A percentile compares a stretch with the other conserved stretches of the same genome.
Evolutionary conservation across 2,797 vertebrate genomes (phyloP).

Genomic region (Pangasius mekongensis): DNA sequence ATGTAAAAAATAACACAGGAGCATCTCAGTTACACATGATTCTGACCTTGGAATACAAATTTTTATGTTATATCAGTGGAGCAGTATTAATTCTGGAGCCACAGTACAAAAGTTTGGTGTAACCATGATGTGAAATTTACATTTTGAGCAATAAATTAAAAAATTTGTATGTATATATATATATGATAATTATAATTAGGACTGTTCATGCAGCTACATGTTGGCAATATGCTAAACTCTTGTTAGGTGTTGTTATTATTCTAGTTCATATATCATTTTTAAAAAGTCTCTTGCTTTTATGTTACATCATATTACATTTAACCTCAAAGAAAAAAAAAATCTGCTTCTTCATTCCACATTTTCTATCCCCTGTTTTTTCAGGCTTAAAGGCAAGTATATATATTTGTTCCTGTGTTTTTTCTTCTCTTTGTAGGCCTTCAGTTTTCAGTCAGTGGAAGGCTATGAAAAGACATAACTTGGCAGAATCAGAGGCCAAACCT

Average conservation of each 20-base stretch:
- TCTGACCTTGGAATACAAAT: background rate
- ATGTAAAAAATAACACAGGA: too few species aligned
- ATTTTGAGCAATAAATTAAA: too few species aligned
- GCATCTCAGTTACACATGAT: background rate
- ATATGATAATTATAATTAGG: background rate
- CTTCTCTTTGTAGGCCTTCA: background rate
- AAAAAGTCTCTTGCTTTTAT: background rate
- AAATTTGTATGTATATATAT: too few species aligned
- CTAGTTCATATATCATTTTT: background rate
- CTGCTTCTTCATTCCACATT: background rate
- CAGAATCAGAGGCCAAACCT: conserved; percentile 22
- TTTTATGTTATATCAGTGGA: background rate
- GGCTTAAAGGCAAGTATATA: background rate
- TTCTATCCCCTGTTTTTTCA: background rate
- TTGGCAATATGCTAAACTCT: background rate
- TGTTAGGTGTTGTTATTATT: background rate
- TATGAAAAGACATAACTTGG: conserved; percentile 23
- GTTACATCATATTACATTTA: background rate
- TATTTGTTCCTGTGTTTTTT: background rate
- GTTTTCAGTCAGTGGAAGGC: conserved; percentile 3
- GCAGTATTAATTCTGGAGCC: background rate
- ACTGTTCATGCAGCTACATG: background rate
- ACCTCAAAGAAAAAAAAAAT: background rate
- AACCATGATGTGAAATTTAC: too few species aligned
- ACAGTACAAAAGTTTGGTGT: background rate